A percentile compares a stretch with the other conserved stretches of the same genome.
Evolutionary conservation across 2,113 vertebrate genomes (phyloP).

Genomic region (Periophthalmodon schlosseri): DNA sequence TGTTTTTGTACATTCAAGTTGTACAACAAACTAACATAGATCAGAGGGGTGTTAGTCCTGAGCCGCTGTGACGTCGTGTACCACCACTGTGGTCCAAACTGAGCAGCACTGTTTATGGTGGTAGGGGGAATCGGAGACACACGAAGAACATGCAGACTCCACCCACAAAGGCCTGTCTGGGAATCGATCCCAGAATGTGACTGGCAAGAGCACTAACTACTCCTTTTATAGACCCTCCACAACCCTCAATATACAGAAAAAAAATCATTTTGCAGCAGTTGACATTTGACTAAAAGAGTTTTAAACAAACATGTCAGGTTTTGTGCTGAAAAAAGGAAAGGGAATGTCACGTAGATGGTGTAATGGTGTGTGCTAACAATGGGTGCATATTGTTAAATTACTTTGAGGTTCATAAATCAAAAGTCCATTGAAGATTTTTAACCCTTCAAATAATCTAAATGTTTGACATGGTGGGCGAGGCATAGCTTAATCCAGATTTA

Average conservation of each 20-base stretch:
- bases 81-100: background rate
- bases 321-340: background rate
- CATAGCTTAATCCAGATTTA: constrained; percentile 47
- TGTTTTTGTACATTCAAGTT: background rate
- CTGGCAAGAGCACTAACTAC: too few relatives aligned
- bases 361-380: background rate
- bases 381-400: background rate
- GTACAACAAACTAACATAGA: background rate
- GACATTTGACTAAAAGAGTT: constrained; percentile 2
- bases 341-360: background rate
- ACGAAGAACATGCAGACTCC: too few relatives aligned
- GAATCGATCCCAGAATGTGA: too few relatives aligned
- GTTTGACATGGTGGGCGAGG: background rate
- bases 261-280: background rate
- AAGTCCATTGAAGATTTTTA: background rate
- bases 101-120: background rate
- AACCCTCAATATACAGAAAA: too few relatives aligned
- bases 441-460: background rate
- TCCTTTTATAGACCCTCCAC: too few relatives aligned
- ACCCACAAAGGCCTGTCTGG: too few relatives aligned
- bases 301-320: constrained; percentile 2
- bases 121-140: too few relatives aligned
- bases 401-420: background rate
- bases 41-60: background rate
- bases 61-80: too few relatives aligned